Evolutionary conservation across 2,113 vertebrate genomes (phyloP), one percentile per base, ranked within the genome.

Genomic region (Triplophysa rosa): DNA sequence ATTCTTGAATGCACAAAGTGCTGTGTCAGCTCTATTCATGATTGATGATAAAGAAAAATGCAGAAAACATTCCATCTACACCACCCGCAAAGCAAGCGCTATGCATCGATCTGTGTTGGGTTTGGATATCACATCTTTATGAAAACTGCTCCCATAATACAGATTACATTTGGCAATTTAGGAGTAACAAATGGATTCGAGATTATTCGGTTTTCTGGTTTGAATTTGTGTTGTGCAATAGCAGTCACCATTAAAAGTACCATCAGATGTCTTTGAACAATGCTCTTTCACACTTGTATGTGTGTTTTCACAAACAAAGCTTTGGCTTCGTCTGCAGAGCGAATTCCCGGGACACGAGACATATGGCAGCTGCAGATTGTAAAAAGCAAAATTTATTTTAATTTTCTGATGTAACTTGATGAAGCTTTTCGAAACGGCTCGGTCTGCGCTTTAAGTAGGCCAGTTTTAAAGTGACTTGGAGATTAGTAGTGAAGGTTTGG

Each of bases 21-120:
- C 77, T 24, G 42, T 62, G 69, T 79, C 64, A 80, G 72, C 69
- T 12, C 12, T 54, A 19, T 66, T 69, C 47, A 64, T 70, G 72
- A 68, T 69, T 83, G 45, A 80, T 64, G 29, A 37, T 21, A 67
- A 54, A 3, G 45, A 69, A 67, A 69, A 62, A 26, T n/a, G 23
- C 23, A 59, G 8, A 14, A 40, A n/a, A 58, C 33, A 16, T 49
- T 67, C 47, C 49, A 42, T 70, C n/a, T 21, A 54, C 19, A 21
- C 59, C 59, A 19, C 45, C 58, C 42, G 17, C 40, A 52, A 63
- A 63, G 54, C 10, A 23, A 17, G 10, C 52, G 17, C 21, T 16
- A 3, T 42, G 14, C 29, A 37, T 33, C 26, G 42, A 29, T 42
- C 17, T 17, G 63, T 23, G 56, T 72, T 65, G 59, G 42, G 68